Evolutionary conservation across 2,888 invertebrate species (phyloP).

Genomic region (Orthonevra nobilis): DNA sequence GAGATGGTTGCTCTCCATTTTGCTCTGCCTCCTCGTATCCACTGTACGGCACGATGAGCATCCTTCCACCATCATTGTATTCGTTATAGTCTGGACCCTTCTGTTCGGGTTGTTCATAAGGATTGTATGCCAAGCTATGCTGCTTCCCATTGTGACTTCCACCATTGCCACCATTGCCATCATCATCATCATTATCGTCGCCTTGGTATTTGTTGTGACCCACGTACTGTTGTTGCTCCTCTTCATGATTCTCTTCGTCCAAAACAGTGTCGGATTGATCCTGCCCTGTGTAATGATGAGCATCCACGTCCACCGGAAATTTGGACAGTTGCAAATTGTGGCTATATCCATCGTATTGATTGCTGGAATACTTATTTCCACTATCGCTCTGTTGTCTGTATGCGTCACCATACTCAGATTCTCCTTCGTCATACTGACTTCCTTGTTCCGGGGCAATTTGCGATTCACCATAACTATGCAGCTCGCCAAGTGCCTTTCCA

Average conservation of each 20-base stretch:
- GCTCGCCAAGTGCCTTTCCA: slow-evolving; percentile 47
- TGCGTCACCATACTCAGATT: slow-evolving; percentile 19
- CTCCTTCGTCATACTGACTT: slow-evolving; percentile 42
- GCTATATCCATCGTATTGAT: slow-evolving; percentile 28
- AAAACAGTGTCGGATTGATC: not conserved
- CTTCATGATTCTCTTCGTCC: slow-evolving; percentile 15
- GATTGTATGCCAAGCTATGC: not conserved
- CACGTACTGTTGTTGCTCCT: slow-evolving; percentile 11
- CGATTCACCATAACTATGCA: slow-evolving; percentile 34
- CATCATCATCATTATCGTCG: too few species aligned
- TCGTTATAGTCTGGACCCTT: slow-evolving; percentile 28
- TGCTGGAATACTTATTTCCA: slow-evolving; percentile 5
- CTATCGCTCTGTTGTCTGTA: slow-evolving; percentile 35
- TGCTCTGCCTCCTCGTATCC: slow-evolving; percentile 33
- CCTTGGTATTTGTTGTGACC: slow-evolving; percentile 30
- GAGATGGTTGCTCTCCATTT: not conserved
- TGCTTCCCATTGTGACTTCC: slow-evolving; percentile 1
- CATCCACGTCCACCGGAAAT: slow-evolving; percentile 50
- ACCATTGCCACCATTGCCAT: too few species aligned
- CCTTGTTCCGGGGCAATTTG: slow-evolving; percentile 58
- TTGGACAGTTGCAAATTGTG: slow-evolving; percentile 43
- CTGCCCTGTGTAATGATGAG: slow-evolving; percentile 42
- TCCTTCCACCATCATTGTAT: slow-evolving; percentile 18
- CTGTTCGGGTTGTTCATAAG: slow-evolving; percentile 1
- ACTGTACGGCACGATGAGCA: slow-evolving; percentile 52